Evolutionary conservation across 2,113 vertebrate species (phyloP), one percentile per base, ranked within the genome.

Genomic region (Garra rufa): DNA sequence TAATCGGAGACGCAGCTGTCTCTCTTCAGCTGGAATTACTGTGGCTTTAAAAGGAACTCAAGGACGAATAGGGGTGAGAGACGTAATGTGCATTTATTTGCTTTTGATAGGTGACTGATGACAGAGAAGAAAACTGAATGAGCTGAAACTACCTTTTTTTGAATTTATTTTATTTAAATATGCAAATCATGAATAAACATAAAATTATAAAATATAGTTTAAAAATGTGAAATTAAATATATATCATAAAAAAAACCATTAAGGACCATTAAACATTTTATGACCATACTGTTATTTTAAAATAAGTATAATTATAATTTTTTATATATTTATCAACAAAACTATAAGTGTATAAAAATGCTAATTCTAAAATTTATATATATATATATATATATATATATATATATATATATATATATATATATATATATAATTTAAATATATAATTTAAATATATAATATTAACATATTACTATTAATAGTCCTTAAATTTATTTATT

Each of bases 41-140:
- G 9, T 8, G 67, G 67, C 67, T 70, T 70, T 21, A 14, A 24
- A 71, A 71, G 69, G 38, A 71, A 71, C 69, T 71, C 38, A 44
- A 71, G 69, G 69, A 14, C n/a, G 69, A 24, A 44, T 14, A 43
- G 41, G 21, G 69, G 41, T 44, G 69, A 71, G 69, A 14, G 38
- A 71, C 44, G 21, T 44, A 24, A 71, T 71, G 38, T 44, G 41
- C 21, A 44, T 71, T 71, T 24, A 76, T 76, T 38, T 76, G 46
- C 48, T 55, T 76, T 76, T 76, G 74, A 52, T 46, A 52, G 74
- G 48, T 21, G 74, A 50, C 28, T 34, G 67, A 70, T 21, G 38
- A 41, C 3, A 14, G 30, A 19, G 15, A 67, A 67, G 17, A 34
- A 38, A 17, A 19, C 17, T 1, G 48, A 76, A 48, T 28, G n/a